Evolutionary conservation across 2,113 vertebrate species (phyloP).

Genomic region (Caranx ignobilis): DNA sequence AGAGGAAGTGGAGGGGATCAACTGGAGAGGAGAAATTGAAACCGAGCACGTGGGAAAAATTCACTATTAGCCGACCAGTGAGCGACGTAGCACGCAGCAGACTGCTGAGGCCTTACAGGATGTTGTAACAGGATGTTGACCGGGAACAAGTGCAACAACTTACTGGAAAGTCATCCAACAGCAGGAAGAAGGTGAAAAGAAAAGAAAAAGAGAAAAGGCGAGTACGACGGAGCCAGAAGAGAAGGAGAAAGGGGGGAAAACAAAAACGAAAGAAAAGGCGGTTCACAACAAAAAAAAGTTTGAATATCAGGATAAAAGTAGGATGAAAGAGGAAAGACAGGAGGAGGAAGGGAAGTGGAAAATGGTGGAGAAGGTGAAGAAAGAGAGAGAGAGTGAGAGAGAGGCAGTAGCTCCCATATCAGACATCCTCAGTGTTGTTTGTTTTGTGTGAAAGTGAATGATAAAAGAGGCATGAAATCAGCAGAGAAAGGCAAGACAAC

Average conservation of each 20-base stretch:
- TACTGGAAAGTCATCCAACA: constrained; percentile 73
- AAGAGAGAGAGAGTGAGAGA: constrained; percentile 31
- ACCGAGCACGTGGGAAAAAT: constrained; percentile 76
- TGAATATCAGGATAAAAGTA: constrained; percentile 33
- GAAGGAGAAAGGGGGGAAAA: constrained; percentile 27
- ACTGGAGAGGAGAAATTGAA: constrained; percentile 74
- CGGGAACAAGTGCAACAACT: constrained; percentile 67
- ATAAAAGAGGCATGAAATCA: constrained; percentile 99
- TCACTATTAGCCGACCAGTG: constrained; percentile 54
- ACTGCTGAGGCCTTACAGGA: constrained; percentile 72
- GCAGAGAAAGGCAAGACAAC: constrained; percentile 98
- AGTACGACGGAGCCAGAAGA: constrained; percentile 36
- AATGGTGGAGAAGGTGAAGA: constrained; percentile 16
- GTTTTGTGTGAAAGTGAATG: constrained; percentile 99
- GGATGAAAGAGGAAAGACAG: constrained; percentile 23
- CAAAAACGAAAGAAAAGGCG: constrained; percentile 39
- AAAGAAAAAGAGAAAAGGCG: constrained; percentile 50
- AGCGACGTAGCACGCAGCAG: constrained; percentile 35
- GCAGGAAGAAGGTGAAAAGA: constrained; percentile 76
- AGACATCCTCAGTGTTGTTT: constrained; percentile 98
- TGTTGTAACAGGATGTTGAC: constrained; percentile 77
- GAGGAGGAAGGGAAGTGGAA: constrained; percentile 32
- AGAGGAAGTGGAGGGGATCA: constrained; percentile 78
- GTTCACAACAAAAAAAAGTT: constrained; percentile 12
- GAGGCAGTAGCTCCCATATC: constrained; percentile 88